Evolutionary conservation across 2,113 vertebrate genomes (phyloP).

Genomic region (Patagioenas fasciata): DNA sequence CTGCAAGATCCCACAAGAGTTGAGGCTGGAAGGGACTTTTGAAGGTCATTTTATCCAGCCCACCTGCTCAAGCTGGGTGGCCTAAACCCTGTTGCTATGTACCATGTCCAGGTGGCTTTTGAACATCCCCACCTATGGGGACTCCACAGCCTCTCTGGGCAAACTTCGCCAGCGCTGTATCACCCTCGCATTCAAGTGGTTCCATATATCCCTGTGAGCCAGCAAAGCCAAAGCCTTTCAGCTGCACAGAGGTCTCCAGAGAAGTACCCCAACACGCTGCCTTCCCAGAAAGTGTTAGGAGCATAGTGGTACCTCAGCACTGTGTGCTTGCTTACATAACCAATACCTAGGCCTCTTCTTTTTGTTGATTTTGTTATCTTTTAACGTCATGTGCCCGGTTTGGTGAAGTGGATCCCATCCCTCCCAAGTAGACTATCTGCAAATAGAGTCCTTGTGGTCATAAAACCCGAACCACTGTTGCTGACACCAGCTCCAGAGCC

Average conservation of each 20-base stretch:
- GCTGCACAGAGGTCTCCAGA: background rate
- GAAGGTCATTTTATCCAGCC: background rate
- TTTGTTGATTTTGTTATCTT: background rate
- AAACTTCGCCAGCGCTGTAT: background rate
- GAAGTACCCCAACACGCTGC: rapidly evolving
- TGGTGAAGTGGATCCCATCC: background rate
- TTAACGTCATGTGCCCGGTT: rapidly evolving
- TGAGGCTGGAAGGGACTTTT: background rate
- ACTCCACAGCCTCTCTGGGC: background rate
- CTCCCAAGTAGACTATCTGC: background rate
- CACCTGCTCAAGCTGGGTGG: no score
- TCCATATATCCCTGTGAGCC: no score
- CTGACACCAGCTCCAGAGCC: background rate
- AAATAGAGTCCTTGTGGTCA: rapidly evolving
- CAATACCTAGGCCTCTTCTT: background rate
- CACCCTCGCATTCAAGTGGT: background rate
- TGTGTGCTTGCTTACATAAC: background rate
- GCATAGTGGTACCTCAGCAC: background rate
- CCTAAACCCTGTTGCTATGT: background rate
- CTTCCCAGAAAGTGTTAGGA: background rate
- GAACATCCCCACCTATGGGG: background rate
- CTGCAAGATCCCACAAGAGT: background rate
- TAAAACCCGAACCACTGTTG: no score
- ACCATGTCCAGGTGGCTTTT: background rate
- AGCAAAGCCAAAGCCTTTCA: background rate